Base-by-base conservation (phyloP, 2,888 invertebrate species). In the Oeneis ivallda region DNA sequence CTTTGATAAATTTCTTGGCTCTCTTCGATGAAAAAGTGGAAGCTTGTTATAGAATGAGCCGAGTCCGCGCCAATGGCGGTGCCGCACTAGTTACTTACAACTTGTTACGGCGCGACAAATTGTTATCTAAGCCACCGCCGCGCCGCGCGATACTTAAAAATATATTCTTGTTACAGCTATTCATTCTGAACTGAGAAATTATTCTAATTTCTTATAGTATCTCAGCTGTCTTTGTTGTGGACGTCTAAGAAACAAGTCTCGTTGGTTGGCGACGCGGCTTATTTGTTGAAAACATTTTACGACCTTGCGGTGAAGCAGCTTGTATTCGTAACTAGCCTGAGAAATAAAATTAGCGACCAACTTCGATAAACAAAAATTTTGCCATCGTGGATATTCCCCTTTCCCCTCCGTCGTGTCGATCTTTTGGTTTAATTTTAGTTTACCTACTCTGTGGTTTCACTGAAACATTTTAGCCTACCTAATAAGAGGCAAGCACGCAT, bases 101-200 rank as follows among this genome's bases (percentile, higher is more conserved):
- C 66, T 61, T n/a, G 45, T 45, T 15, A 45, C 15, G 2, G 2
- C 45, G 45, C 52, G 73, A 74, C 75, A 75, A 76, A 78, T 77
- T 77, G 72, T 74, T 74, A 77, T n/a, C n/a, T n/a, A 74, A 69
- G 70, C 72, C 65, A 52, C 9, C 68, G 45, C 32, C 32, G 4
- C 32, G 32, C 32, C 32, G 32, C 32, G 4, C 60, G 70, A 69
- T 70, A 70, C 72, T 71, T 1, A 50, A 26, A 37, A 11, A 13
- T 17, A 7, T 64, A 59, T 65, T 67, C 65, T 75, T 71, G 66
- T 73, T 73, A 72, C 66, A 37, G 56, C 64, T 67, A 69, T 69
- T 72, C 72, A 67, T 70, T 67, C 50, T 56, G 13, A 59, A 17
- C 58, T 61, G 56, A 63, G 4, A 50, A 72, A 62, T 56, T 65